Evolutionary conservation across 2,888 invertebrate species (phyloP), one percentile per base, ranked within the genome.

Genomic region (Agriotes lineatus): DNA sequence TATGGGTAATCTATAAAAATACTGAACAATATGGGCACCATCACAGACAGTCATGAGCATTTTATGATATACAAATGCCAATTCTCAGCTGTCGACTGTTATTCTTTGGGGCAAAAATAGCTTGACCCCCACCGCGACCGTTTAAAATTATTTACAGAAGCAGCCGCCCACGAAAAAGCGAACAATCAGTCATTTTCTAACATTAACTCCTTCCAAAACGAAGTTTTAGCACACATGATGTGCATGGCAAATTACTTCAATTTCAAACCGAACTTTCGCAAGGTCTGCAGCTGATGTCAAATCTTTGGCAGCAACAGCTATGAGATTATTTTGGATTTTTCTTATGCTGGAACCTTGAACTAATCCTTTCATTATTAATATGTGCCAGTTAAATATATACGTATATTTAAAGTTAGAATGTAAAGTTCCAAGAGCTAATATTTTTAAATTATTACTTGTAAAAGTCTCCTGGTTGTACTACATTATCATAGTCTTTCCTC

Each of bases 1-100:
- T 48, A 54, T 62, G 42, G 37, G 20, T 62, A 62, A 54, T 30
- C 19, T 22, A 62, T 42, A 54, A 56, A 44, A 63, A 57, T 25
- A 58, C 48, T 35, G 20, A 39, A 63, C 58, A 63, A 59, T 54
- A 45, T 64, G 63, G 25, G 19, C 20, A 45, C 22, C 57, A 63
- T 68, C 68, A 68, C 59, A 63, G 42, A 50, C 56, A 50, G 57
- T 33, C 52, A 54, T 33, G 48, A 58, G 39, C 52, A 64, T 60
- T 56, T 68, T 63, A 63, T 68, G 59, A 64, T 68, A 68, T 62
- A 68, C 68, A 68, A 68, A 63, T 63, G 68, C 63, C 68, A 68
- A 63, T 68, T 68, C 58, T 63, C 68, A 68, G 63, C 68, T 68
- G 68, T 68, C 68, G 63, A 35, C 57, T 62, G 67, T 50, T 62